Percentiles rank a stretch among this genome's conserved stretches.
Conservation (phyloP, 1,140 invertebrate genomes). For the Drosophila bipectinata region DNA sequence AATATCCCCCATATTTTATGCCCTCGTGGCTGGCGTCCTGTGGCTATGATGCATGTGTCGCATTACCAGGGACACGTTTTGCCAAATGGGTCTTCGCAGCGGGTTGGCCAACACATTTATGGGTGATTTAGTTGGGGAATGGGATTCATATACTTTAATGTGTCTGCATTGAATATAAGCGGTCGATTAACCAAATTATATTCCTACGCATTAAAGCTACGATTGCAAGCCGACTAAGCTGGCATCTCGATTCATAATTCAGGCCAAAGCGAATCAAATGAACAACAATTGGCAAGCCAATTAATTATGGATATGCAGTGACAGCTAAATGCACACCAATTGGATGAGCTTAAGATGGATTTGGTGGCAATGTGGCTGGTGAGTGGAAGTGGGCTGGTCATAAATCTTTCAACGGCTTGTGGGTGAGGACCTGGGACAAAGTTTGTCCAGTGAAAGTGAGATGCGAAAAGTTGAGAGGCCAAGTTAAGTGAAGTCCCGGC, state of each 20-base stretch:
- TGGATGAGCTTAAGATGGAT: slow-evolving; percentile 22
- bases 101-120: no score
- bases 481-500: slow-evolving; percentile 47
- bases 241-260: slow-evolving; percentile 17
- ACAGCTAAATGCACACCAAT: slow-evolving; percentile 25
- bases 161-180: no score
- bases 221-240: neutral
- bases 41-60: slow-evolving; percentile 70
- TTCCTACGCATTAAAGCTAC: no score
- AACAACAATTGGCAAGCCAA: slow-evolving; percentile 20
- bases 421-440: slow-evolving; percentile 15
- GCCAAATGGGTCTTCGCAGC: slow-evolving; percentile 48
- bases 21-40: slow-evolving; percentile 23
- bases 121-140: no score
- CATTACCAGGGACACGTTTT: slow-evolving; percentile 52
- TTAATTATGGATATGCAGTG: slow-evolving; percentile 26
- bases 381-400: slow-evolving; percentile 7
- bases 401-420: slow-evolving; percentile 22
- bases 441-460: slow-evolving; percentile 54
- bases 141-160: no score
- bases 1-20: slow-evolving; percentile 10
- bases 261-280: slow-evolving; percentile 17
- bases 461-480: slow-evolving; percentile 49
- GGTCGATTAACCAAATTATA: no score
- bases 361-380: neutral